These are phyloP conservation scores for Acronicta aceris DNA, from an alignment of 2,888 invertebrate species.

Conservation along the genomic window DNA sequence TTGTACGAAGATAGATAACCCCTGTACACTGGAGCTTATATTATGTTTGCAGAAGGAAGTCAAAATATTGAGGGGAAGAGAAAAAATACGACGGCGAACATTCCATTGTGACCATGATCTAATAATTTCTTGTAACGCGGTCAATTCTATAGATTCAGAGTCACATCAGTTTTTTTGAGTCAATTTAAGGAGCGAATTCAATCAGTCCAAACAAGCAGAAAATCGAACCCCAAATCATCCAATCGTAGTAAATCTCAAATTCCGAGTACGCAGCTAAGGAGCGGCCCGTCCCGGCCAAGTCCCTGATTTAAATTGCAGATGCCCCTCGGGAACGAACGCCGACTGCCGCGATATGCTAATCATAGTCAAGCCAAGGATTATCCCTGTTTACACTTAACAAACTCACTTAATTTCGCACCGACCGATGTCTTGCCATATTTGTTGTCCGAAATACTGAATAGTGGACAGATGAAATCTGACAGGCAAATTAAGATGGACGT, in stretches of 20 bases:
- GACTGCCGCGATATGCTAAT: conserved; percentile 89
- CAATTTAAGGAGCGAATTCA: conserved; percentile 82
- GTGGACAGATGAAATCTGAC: conserved; percentile 54
- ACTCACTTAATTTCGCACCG: conserved; percentile 88
- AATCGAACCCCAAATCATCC: conserved; percentile 88
- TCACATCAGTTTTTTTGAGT: conserved; percentile 70
- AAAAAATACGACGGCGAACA: conserved; percentile 9
- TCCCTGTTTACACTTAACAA: conserved; percentile 89
- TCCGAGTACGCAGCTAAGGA: conserved; percentile 86
- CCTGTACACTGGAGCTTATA: conserved; percentile 58
- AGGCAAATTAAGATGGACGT: conserved; percentile 48
- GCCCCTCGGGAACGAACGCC: conserved; percentile 83
- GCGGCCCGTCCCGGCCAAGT: conserved; percentile 84
- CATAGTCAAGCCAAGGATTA: conserved; percentile 89
- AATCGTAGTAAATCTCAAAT: conserved; percentile 87
- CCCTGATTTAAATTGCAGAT: conserved; percentile 89
- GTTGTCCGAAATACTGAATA: conserved; percentile 58
- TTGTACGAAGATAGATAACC: conserved; percentile 73
- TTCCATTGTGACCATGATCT: conserved; percentile 11
- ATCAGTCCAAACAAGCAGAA: conserved; percentile 87
- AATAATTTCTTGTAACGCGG: conserved; percentile 19
- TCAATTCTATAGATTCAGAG: conserved; percentile 48
- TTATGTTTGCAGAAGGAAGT: conserved; percentile 55
- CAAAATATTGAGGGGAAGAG: conserved; percentile 30
- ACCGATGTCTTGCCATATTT: conserved; percentile 83